Percentiles rank a stretch among this genome's conserved stretches.
These are phyloP conservation scores for Drosophila nigritarsus DNA, from an alignment of 2,888 invertebrate species.

Conservation along the genomic window DNA sequence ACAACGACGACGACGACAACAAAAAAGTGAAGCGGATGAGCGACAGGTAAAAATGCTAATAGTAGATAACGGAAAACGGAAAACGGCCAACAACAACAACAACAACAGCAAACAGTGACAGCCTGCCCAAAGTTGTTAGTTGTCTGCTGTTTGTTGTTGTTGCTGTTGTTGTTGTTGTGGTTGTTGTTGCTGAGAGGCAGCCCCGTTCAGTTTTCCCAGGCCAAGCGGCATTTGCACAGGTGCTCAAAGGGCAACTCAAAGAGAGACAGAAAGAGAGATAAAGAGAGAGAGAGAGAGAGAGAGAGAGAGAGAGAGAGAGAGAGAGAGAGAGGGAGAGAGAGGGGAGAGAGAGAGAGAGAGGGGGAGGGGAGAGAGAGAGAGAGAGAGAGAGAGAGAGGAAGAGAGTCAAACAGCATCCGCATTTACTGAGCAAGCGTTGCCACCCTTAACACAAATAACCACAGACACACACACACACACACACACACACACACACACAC, in stretches of 20 bases:
- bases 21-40: slow-evolving; percentile 52
- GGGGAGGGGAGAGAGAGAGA: neutral
- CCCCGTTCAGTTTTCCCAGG: slow-evolving; percentile 56
- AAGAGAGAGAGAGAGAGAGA: neutral
- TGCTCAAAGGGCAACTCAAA: slow-evolving; percentile 22
- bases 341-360: too few species aligned
- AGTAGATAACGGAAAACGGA: slow-evolving; percentile 64
- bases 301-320: neutral
- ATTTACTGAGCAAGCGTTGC: slow-evolving; percentile 21
- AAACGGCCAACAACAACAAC: slow-evolving; percentile 28
- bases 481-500: neutral
- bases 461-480: neutral
- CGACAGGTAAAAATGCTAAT: slow-evolving; percentile 72
- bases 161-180: slow-evolving; percentile 3
- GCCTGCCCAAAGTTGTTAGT: slow-evolving; percentile 37
- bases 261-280: neutral
- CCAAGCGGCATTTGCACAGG: slow-evolving; percentile 52
- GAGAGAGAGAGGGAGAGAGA: neutral
- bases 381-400: too few species aligned
- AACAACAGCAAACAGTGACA: slow-evolving; percentile 28
- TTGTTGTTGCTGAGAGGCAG: slow-evolving; percentile 30
- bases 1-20: slow-evolving; percentile 15
- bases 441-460: slow-evolving; percentile 13
- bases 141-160: slow-evolving; percentile 11
- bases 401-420: slow-evolving; percentile 18